These are phyloP conservation scores for Anseranas semipalmata DNA, from an alignment of 2,113 vertebrate species.

Conservation along the genomic window DNA sequence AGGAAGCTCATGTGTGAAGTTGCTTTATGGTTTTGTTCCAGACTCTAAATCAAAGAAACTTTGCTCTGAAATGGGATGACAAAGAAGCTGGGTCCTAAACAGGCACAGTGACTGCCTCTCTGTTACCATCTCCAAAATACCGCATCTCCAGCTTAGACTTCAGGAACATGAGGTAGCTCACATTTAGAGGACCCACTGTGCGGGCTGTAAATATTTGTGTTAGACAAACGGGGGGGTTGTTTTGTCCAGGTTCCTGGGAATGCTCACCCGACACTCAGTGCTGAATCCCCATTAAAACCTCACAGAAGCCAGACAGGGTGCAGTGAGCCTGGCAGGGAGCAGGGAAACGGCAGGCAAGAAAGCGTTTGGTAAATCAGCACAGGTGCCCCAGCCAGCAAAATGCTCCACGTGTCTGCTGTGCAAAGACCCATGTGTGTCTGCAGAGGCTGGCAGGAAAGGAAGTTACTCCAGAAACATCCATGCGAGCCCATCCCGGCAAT, in stretches of 20 bases:
- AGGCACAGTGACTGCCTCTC: neutral
- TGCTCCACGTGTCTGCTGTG: neutral
- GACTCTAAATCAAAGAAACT: neutral
- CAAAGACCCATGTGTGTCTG: neutral
- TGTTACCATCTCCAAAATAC: neutral
- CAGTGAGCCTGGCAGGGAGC: neutral
- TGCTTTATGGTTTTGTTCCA: conserved; percentile 26
- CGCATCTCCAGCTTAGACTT: neutral
- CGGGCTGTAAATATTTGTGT: neutral
- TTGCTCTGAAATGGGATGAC: neutral
- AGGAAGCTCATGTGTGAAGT: neutral
- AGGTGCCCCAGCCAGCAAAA: conserved; percentile 12
- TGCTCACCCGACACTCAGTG: accelerated
- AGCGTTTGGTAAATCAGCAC: neutral
- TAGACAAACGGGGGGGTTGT: neutral
- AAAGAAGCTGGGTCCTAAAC: neutral
- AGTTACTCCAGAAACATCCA: neutral
- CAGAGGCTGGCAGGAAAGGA: neutral
- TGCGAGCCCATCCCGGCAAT: neutral
- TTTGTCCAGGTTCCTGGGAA: neutral
- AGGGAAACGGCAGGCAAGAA: neutral
- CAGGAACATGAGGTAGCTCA: neutral
- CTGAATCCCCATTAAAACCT: neutral
- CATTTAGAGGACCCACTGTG: neutral
- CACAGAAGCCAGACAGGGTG: neutral